phyloP scores from a whole-genome alignment of 2,888 invertebrate species.

The Lepidonotus clava region DNA sequence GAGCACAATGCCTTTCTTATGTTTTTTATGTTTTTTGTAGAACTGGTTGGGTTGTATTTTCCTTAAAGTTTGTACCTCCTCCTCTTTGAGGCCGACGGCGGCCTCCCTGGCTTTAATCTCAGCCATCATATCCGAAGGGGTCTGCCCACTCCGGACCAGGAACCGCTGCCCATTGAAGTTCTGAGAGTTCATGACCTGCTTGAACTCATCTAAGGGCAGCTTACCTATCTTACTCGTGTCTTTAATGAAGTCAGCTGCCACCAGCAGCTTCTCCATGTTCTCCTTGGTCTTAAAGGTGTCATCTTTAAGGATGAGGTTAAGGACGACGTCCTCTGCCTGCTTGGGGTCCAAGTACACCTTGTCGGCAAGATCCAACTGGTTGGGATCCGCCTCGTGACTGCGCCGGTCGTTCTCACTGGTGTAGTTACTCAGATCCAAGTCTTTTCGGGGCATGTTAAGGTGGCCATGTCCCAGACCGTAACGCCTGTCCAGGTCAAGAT shows the following conservation, averaged over 20 bases:
- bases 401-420: conserved; percentile 38
- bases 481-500: neutral
- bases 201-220: conserved; percentile 2
- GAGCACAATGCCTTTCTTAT: conserved; percentile 6
- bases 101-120: conserved; percentile 23
- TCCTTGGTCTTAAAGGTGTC: conserved; percentile 21
- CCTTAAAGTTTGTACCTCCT: neutral
- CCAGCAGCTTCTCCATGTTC: conserved; percentile 39
- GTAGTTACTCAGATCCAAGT: conserved; percentile 34
- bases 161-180: conserved; percentile 30
- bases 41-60: neutral
- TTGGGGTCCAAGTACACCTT: neutral
- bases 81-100: neutral
- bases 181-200: neutral
- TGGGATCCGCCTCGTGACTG: conserved; percentile 8
- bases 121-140: neutral
- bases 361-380: neutral
- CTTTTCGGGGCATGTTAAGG: conserved; percentile 30
- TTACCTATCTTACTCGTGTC: neutral
- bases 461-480: neutral
- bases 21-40: neutral
- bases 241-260: conserved; percentile 31
- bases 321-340: neutral
- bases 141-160: neutral
- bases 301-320: neutral